Evolutionary conservation across 1,140 invertebrate species (phyloP).

Genomic region (Drosophila equinoxialis): DNA sequence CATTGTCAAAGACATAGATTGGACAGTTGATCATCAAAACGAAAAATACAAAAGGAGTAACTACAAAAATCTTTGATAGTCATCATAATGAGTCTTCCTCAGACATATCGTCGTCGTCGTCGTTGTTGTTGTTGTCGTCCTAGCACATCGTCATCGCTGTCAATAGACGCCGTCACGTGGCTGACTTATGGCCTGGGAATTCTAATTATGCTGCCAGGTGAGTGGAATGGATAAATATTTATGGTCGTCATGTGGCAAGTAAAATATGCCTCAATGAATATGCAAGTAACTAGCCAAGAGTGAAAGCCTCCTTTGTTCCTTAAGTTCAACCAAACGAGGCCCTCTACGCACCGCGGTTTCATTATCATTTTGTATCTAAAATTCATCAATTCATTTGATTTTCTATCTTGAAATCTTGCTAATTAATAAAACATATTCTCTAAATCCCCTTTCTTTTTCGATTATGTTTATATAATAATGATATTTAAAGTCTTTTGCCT

Average conservation of each 20-base stretch:
- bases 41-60: constrained; percentile 10
- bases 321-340: background rate
- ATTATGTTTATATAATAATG: too few relatives aligned
- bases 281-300: constrained; percentile 10
- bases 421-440: too few relatives aligned
- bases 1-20: constrained; percentile 19
- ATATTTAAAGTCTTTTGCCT: too few relatives aligned
- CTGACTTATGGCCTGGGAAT: constrained; percentile 57
- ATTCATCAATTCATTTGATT: too few relatives aligned
- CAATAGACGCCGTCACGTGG: constrained; percentile 44
- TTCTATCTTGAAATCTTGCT: too few relatives aligned
- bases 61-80: constrained; percentile 20
- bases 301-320: background rate
- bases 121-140: background rate
- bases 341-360: background rate
- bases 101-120: constrained; percentile 29
- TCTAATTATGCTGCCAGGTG: constrained; percentile 66
- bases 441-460: too few relatives aligned
- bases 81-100: constrained; percentile 38
- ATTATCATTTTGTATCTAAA: background rate
- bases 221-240: constrained; percentile 30
- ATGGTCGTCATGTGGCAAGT: constrained; percentile 5
- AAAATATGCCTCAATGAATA: constrained; percentile 14
- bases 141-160: constrained; percentile 14
- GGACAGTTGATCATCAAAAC: constrained; percentile 26